Evolutionary conservation across 2,888 invertebrate genomes (phyloP), one percentile per base, ranked within the genome.

Genomic region (Tachina grossa): DNA sequence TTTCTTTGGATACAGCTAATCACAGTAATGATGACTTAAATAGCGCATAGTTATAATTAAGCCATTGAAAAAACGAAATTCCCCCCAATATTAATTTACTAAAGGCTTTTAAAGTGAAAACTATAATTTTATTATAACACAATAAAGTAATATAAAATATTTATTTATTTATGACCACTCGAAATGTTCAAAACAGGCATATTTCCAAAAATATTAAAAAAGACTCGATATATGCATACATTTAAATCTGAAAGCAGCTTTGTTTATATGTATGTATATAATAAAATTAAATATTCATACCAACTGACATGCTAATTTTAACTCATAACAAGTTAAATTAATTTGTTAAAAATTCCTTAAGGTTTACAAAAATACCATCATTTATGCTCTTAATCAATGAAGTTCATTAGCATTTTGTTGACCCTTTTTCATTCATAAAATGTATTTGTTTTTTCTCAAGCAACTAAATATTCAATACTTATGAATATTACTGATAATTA

Each of bases 371-470:
- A n/a, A 16, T n/a, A 61, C n/a, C 4, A 49, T 31, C 39, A n/a
- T n/a, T 66, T n/a, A n/a, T 31, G 16, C 6, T n/a, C 10, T 39
- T 16, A 39, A 13, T 55, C 9, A 61, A 13, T 63, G 22, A 47
- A 65, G 13, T 47, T 41, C 55, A 22, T 8, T 47, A 41, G 53
- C 63, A 47, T 9, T 59, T 51, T 6, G 9, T 61, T 61, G 53
- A 55, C 53, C 47, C 10, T 49, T 72, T 71, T 72, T 65, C 65
- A 72, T 80, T 80, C 71, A 80, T 65, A 80, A 80, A 41, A 53
- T 45, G 1, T 22, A 10, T 31, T n/a, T n/a, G 2, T 43, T 13
- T 22, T n/a, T 69, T 31, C 61, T n/a, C 61, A 39, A 8, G 19
- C 8, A 61, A 5, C 9, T 9, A 43, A 59, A 61, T 41, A 22